Evolutionary conservation across 1,140 invertebrate species (phyloP).

Genomic region (Chironomus striatipennis): DNA sequence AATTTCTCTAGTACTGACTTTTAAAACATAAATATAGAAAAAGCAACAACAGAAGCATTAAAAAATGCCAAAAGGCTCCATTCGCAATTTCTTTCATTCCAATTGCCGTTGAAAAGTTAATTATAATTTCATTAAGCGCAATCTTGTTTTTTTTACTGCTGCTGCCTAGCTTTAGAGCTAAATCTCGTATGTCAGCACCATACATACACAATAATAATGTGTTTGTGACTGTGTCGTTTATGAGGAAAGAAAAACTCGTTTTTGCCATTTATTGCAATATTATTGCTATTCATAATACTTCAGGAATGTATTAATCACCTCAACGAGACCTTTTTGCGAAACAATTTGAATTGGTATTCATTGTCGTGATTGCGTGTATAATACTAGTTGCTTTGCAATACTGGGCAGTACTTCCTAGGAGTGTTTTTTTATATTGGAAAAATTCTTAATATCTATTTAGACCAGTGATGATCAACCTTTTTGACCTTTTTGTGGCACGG

Average conservation of each 20-base stretch:
- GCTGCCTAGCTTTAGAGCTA: background rate
- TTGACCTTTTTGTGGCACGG: too few species aligned
- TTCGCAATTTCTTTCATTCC: background rate
- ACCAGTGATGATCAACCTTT: too few species aligned
- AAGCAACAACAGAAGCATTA: background rate
- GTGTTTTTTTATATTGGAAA: background rate
- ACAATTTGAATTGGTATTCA: conserved; percentile 1
- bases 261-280: conserved; percentile 9
- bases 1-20: background rate
- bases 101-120: background rate
- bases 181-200: background rate
- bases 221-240: background rate
- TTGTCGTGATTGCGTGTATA: conserved; percentile 1
- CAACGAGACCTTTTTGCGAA: conserved; percentile 11
- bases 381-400: conserved; percentile 1
- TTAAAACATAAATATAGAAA: background rate
- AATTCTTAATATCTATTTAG: too few species aligned
- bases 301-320: conserved; percentile 13
- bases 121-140: conserved; percentile 7
- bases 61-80: background rate
- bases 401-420: background rate
- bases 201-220: background rate
- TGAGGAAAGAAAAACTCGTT: background rate
- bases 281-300: conserved; percentile 9
- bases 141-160: background rate